Conservation (phyloP, 2,113 vertebrate species). For the Forbesichthys papilliferus region DNA sequence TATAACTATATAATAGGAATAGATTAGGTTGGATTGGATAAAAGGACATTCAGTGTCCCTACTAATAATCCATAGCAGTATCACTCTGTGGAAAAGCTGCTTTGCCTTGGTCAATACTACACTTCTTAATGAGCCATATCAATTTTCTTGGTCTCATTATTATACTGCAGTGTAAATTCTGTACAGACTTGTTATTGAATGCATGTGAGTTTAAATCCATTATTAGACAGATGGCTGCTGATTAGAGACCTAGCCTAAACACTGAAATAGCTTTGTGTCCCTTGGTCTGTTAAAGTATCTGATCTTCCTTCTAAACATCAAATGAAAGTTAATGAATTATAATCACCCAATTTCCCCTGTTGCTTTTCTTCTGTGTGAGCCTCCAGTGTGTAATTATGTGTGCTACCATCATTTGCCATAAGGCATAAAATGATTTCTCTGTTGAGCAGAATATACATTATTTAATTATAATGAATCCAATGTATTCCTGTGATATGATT, state of each 20-base stretch:
- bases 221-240: background rate
- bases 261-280: conserved; percentile 17
- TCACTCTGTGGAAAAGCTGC: conserved; percentile 6
- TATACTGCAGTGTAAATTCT: conserved; percentile 24
- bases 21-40: no score
- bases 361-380: conserved; percentile 33
- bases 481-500: conserved; percentile 41
- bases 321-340: conserved; percentile 55
- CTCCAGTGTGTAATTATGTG: conserved; percentile 49
- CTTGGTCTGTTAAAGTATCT: conserved; percentile 22
- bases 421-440: conserved; percentile 39
- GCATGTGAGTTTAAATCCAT: conserved; percentile 18
- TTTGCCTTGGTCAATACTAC: conserved; percentile 29
- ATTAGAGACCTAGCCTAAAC: conserved; percentile 8
- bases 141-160: conserved; percentile 6
- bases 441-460: conserved; percentile 44
- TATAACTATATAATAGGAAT: no score
- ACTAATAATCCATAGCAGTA: no score
- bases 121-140: conserved; percentile 32
- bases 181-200: conserved; percentile 25
- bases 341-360: conserved; percentile 42
- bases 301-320: conserved; percentile 43
- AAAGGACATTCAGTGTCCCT: no score
- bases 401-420: conserved; percentile 46
- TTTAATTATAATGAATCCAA: conserved; percentile 60